Conservation (phyloP, 2,888 invertebrate genomes). For the Pristionchus exspectatus region DNA sequence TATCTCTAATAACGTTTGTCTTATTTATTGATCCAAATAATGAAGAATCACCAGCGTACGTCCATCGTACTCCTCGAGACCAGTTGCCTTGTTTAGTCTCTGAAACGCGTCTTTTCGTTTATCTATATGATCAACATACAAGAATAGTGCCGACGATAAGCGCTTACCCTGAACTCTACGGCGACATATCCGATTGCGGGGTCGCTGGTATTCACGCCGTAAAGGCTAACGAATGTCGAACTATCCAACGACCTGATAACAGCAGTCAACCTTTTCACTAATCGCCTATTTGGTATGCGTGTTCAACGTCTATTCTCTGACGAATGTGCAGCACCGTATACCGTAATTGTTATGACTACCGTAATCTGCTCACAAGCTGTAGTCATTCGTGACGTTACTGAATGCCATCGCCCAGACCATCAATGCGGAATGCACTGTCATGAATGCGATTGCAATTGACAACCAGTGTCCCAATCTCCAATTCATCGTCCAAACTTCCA, state of each 20-base stretch:
- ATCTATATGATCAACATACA: no score
- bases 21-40: no score
- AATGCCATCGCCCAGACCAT: neutral
- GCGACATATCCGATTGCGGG: constrained; percentile 12
- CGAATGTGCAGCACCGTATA: no score
- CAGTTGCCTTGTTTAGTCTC: neutral
- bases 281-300: neutral
- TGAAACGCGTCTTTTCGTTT: neutral
- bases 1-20: no score
- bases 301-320: no score
- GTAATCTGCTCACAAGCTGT: neutral
- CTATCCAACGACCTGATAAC: neutral
- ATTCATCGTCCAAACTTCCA: neutral
- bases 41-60: neutral
- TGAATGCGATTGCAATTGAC: neutral
- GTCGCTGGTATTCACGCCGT: neutral
- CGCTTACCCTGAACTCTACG: neutral
- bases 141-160: no score
- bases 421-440: neutral
- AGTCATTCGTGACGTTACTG: neutral
- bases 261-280: neutral
- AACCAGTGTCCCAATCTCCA: neutral
- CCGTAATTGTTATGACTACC: no score
- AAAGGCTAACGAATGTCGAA: neutral
- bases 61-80: neutral